Evolutionary conservation across 2,113 vertebrate genomes (phyloP), one percentile per base, ranked within the genome.

Genomic region (Tetraodon nigroviridis): DNA sequence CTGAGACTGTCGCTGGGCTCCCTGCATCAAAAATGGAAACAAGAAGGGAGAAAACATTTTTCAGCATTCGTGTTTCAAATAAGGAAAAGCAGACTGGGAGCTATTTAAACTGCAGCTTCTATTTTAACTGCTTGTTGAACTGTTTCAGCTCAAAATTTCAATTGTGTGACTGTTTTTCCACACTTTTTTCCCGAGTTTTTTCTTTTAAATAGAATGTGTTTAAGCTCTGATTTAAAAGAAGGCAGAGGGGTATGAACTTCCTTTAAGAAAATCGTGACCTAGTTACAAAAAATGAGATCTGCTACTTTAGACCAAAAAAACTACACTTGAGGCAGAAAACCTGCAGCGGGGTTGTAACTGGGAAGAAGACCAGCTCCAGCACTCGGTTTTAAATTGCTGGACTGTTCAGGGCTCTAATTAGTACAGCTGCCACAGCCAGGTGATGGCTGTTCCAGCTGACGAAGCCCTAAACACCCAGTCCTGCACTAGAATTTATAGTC

Each of bases 351-450:
- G 24, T 27, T 27, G 24, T 6, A 6, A 27, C 24, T 4, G 24
- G 24, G 24, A 27, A 45, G 44, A 16, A 45, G 15, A 16, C n/a
- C 44, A 45, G 44, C 32, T 2, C 4, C 11, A 10, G 32, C n/a
- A 2, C 58, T 53, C 42, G 40, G n/a, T 41, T 51, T 20, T 17
- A 64, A 58, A 58, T 60, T 60, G 42, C 46, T 29, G 7, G n/a
- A 27, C 37, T 63, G 53, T 27, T 27, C 21, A 29, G 29, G 32
- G 13, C 20, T 65, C 32, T 68, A 64, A 81, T 75, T 78, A 71
- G 63, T 32, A 22, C 32, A 58, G 19, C 51, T 64, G 49, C 53
- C 51, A 61, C 37, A 52, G 55, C 67, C 18, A 55, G 61, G 37
- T 63, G 21, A 45, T 6, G 56, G n/a, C 21, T 4, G 20, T 68